A percentile compares a stretch with the other conserved stretches of the same genome.
Conservation (phyloP, 2,113 vertebrate species). For the Dasyurus viverrinus region DNA sequence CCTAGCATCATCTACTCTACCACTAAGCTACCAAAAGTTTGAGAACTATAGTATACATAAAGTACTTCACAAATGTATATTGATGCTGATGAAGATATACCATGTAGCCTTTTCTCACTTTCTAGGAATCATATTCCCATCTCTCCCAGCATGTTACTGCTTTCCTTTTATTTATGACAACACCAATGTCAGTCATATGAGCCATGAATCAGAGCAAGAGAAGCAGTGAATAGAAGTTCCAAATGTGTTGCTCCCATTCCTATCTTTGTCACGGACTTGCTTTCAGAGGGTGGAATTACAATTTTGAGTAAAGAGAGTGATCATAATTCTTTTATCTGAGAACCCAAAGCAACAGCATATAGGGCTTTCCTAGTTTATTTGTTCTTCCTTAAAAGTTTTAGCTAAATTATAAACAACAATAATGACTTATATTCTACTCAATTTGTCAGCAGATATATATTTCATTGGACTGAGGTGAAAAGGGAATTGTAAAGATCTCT, state of each 20-base stretch:
- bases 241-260: not conserved
- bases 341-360: not conserved
- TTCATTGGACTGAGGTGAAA: not conserved
- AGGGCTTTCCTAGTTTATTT: not conserved
- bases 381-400: not conserved
- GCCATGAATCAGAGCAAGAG: not conserved
- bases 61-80: not conserved
- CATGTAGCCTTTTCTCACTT: not conserved
- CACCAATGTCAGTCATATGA: not conserved
- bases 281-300: not conserved
- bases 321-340: not conserved
- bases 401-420: not conserved
- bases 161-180: not conserved
- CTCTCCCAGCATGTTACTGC: not conserved
- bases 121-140: not conserved
- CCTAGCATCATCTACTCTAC: not conserved
- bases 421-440: not conserved
- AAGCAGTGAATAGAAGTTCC: not conserved
- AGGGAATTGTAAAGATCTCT: not conserved
- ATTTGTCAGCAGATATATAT: not conserved
- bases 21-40: no score
- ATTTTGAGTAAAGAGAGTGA: not conserved
- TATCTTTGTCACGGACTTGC: not conserved
- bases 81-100: rapidly evolving
- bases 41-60: not conserved